Percentiles rank a stretch among this genome's conserved stretches.
Conservation (phyloP, 2,797 vertebrate species). For the Hafferia zeledoni region DNA sequence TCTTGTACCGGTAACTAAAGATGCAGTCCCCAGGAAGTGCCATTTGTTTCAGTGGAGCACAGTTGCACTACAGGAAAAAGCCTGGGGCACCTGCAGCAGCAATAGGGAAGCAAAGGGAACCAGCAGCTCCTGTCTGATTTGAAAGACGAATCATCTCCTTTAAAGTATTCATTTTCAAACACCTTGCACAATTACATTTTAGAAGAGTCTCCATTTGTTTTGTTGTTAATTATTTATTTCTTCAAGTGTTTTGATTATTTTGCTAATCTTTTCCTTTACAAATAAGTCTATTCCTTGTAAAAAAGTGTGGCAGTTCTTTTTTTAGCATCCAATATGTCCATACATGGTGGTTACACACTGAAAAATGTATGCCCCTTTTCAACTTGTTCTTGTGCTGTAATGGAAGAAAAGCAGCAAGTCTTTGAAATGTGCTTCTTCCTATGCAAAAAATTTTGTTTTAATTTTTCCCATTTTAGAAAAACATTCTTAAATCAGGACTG, state of each 20-base stretch:
- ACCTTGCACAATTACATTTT: conserved; percentile 1
- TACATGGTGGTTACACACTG: not conserved
- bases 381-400: not conserved
- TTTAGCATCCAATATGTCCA: not conserved
- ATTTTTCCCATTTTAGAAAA: not conserved
- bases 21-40: conserved; percentile 54
- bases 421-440: not conserved
- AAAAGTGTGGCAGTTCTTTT: not conserved
- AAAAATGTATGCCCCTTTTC: not conserved
- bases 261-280: not conserved
- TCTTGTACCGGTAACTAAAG: conserved; percentile 64
- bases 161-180: conserved; percentile 17
- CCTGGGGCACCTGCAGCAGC: conserved; percentile 44
- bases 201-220: not conserved
- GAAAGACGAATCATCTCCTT: conserved; percentile 17
- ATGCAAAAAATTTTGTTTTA: not conserved
- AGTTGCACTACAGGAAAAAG: conserved; percentile 65
- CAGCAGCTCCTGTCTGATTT: conserved; percentile 28
- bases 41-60: conserved; percentile 61
- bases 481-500: not conserved
- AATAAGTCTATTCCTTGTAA: not conserved
- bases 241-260: not conserved
- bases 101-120: conserved; percentile 23
- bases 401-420: not conserved
- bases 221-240: not conserved